Conservation (phyloP, 2,797 vertebrate genomes). For the Pantherophis vulpinus region DNA sequence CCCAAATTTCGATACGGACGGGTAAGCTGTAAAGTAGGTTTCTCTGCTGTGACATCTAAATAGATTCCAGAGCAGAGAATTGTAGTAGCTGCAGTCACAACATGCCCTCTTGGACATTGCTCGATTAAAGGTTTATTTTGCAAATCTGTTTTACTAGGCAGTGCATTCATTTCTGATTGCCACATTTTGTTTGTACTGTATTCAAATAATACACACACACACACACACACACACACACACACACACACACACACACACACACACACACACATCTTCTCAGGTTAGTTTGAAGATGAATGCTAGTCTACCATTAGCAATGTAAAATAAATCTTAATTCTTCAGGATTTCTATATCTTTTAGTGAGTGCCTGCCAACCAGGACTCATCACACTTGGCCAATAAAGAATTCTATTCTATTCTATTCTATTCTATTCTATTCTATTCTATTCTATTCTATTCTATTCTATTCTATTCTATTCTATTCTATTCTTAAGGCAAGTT, state of each 20-base stretch:
- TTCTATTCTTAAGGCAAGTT: not conserved
- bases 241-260: too few species aligned
- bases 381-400: too few species aligned
- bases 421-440: too few species aligned
- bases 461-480: too few species aligned
- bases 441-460: too few species aligned
- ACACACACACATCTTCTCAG: not conserved
- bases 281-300: not conserved
- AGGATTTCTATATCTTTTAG: not conserved
- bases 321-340: not conserved
- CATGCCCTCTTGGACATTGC: not conserved
- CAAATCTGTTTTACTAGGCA: not conserved
- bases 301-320: not conserved
- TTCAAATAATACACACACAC: not conserved
- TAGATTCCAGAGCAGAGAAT: not conserved
- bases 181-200: not conserved
- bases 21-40: rapidly evolving
- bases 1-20: rapidly evolving
- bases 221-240: too few species aligned
- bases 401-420: too few species aligned
- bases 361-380: not conserved
- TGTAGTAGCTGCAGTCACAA: not conserved
- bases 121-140: not conserved
- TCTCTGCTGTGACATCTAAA: not conserved
- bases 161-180: not conserved